Evolutionary conservation across 2,888 invertebrate genomes (phyloP).

Genomic region (Tetheella fluctuosa): DNA sequence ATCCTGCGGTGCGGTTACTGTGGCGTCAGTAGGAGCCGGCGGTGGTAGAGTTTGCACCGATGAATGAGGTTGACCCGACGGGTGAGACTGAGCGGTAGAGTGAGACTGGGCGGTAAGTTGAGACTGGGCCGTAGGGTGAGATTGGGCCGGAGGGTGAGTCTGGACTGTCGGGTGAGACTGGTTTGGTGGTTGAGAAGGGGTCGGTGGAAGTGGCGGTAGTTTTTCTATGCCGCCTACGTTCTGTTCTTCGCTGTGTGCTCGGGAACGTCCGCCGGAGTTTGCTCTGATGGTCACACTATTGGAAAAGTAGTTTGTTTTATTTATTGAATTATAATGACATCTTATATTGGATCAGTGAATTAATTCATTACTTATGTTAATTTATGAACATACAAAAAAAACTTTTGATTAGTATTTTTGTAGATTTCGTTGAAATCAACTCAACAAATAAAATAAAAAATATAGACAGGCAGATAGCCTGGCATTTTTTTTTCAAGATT

Average conservation of each 20-base stretch:
- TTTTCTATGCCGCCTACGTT: slow-evolving; percentile 34
- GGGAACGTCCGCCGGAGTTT: slow-evolving; percentile 34
- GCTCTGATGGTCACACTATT: slow-evolving; percentile 22
- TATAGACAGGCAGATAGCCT: no score
- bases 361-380: no score
- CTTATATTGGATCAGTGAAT: no score
- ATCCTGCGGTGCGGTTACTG: slow-evolving; percentile 36
- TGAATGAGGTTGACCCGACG: neutral
- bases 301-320: neutral
- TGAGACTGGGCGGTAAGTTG: slow-evolving; percentile 15
- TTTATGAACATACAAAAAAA: neutral
- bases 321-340: no score
- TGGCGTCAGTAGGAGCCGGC: slow-evolving; percentile 16
- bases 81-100: neutral
- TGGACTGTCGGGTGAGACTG: slow-evolving; percentile 19
- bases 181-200: slow-evolving; percentile 21
- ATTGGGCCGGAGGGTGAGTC: slow-evolving; percentile 17
- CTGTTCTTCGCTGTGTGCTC: slow-evolving; percentile 62
- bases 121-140: slow-evolving; percentile 16
- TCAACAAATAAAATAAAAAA: no score
- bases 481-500: no score
- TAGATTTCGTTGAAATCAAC: no score
- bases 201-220: slow-evolving; percentile 28
- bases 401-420: no score
- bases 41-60: slow-evolving; percentile 14